These are phyloP conservation scores for Heliocidaris tuberculata DNA, from an alignment of 35 echinoderm and acorn worm species.

Conservation along the genomic window DNA sequence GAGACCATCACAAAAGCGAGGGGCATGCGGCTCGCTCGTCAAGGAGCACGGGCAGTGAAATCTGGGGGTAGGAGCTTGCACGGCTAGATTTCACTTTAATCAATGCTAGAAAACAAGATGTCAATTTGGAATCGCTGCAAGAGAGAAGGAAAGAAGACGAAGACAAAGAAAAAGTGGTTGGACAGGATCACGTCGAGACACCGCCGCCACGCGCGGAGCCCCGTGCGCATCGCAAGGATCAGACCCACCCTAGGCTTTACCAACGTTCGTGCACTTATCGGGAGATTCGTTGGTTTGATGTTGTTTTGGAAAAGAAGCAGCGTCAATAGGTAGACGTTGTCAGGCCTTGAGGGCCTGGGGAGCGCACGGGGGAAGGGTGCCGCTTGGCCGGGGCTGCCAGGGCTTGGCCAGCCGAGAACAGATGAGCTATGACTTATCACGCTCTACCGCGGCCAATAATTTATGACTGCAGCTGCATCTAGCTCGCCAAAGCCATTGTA, in stretches of 20 bases:
- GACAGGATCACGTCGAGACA: constrained; percentile 66
- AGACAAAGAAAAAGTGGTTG: constrained; percentile 63
- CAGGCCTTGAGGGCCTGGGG: constrained; percentile 49
- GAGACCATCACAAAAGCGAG: constrained; percentile 60
- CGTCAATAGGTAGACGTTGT: constrained; percentile 46
- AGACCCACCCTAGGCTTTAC: constrained; percentile 52
- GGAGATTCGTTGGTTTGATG: constrained; percentile 56
- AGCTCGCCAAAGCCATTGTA: constrained; percentile 84
- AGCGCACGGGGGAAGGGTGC: constrained; percentile 46
- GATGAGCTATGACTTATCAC: constrained; percentile 62
- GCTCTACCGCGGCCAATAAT: constrained; percentile 76
- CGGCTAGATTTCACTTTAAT: constrained; percentile 68
- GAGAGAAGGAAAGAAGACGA: constrained; percentile 42
- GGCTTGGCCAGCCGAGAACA: constrained; percentile 52
- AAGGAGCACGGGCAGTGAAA: constrained; percentile 35
- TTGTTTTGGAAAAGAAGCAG: constrained; percentile 54
- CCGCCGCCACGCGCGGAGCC: constrained; percentile 84
- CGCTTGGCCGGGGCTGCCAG: constrained; percentile 44
- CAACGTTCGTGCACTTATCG: constrained; percentile 54
- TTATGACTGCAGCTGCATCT: constrained; percentile 85
- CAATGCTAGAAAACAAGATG: constrained; percentile 57
- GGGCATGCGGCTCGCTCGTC: constrained; percentile 49
- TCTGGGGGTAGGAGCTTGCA: constrained; percentile 47
- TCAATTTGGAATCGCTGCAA: constrained; percentile 48
- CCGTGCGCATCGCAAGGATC: constrained; percentile 54